phyloP scores from a whole-genome alignment of 2,888 invertebrate genomes.

The Mythimna lalbum region DNA sequence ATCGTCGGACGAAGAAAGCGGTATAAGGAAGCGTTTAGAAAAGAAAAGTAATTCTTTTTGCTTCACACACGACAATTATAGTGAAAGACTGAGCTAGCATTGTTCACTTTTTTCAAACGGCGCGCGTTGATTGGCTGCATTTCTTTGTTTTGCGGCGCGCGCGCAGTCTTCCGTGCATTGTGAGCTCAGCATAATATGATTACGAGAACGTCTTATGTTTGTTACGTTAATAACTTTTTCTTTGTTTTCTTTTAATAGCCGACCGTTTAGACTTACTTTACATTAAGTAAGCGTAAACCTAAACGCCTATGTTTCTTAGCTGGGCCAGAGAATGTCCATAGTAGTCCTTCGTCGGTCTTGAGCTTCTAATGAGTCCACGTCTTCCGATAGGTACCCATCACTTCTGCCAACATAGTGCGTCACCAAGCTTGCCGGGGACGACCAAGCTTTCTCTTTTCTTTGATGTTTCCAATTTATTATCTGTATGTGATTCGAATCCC shows the following conservation, averaged over 20 bases:
- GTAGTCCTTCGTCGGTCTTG: no score
- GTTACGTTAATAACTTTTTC: slow-evolving; percentile 60
- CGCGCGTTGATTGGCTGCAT: slow-evolving; percentile 67
- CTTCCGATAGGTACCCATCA: no score
- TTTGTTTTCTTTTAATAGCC: slow-evolving; percentile 51
- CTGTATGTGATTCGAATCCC: no score
- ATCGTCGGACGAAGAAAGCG: slow-evolving; percentile 71
- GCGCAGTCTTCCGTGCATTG: slow-evolving; percentile 84
- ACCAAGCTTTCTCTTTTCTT: no score
- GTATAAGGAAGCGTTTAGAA: slow-evolving; percentile 83
- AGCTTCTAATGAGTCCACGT: no score
- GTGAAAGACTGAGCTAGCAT: slow-evolving; percentile 82
- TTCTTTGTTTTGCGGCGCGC: slow-evolving; percentile 66
- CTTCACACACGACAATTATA: slow-evolving; percentile 79
- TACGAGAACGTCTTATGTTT: slow-evolving; percentile 64
- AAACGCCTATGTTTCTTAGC: no score
- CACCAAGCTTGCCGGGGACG: no score
- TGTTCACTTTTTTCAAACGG: slow-evolving; percentile 76
- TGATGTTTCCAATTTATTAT: no score
- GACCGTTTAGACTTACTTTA: slow-evolving; percentile 36
- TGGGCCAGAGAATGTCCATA: no score
- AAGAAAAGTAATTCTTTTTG: slow-evolving; percentile 84
- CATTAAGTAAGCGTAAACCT: no score
- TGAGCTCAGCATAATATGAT: slow-evolving; percentile 67
- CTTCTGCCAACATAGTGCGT: no score